Evolutionary conservation across 37 sponge, comb jelly and placozoan genomes (phyloP), one percentile per base, ranked within the genome.

Genomic region (Spongilla lacustris): DNA sequence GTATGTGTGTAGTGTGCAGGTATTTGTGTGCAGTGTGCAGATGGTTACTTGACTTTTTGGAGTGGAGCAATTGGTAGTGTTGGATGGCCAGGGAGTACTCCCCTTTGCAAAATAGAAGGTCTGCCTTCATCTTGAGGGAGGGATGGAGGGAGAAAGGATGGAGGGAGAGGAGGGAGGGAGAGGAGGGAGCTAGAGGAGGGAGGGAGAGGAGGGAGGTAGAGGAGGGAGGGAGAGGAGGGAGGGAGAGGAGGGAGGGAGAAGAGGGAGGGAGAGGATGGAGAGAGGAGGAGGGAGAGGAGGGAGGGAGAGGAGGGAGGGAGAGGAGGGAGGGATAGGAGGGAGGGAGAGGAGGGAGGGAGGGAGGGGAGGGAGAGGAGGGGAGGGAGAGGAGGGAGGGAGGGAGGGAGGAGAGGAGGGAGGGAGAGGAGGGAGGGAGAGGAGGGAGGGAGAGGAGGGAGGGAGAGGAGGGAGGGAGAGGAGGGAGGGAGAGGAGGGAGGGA

Each of bases 11-110:
- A n/a, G 36, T 28, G 36, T 70, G 36, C 13, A 8, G 3, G 38
- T 33, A 12, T 28, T 5, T 24, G 36, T 25, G 35, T 34, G 34
- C 36, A 2, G 58, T 58, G 14, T 13, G 36, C 91, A 69, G n/a
- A 96, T 66, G 66, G 95, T 92, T 67, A 89, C 90, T 11, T 97
- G 99, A 71, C 96, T 91, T 28, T 91, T 34, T 25, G 87, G 77
- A 4, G 86, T 29, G 81, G 92, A 96, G 89, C 92, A 96, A 69
- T 87, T 78, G 17, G 68, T 31, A 41, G 97, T 89, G 2, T 94
- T 88, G 75, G 26, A 80, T 87, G 69, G 99, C 95, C 22, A 49
- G 41, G 26, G 58, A 50, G 66, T 85, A 90, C 5, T 95, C 81
- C 32, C 67, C 78, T 80, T 86, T 90, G 31, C 77, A 76, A 49